Percentiles rank a stretch among this genome's conserved stretches.
phyloP scores from a whole-genome alignment of 2,113 vertebrate species.

The Paralichthys olivaceus region DNA sequence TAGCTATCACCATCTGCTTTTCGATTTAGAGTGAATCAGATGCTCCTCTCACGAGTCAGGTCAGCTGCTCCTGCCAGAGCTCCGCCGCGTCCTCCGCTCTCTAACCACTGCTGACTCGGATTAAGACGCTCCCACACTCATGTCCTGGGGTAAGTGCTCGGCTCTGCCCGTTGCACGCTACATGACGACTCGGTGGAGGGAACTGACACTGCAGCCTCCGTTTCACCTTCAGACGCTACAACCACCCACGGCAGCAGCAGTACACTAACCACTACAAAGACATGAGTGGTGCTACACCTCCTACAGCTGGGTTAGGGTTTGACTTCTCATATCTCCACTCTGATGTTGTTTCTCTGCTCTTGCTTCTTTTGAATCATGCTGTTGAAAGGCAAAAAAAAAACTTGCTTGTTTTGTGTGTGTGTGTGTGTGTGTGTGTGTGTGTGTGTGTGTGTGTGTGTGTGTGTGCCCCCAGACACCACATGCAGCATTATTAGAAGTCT shows the following conservation, averaged over 20 bases:
- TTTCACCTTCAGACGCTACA: conserved; percentile 59
- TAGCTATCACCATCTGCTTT: conserved; percentile 48
- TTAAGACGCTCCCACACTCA: conserved; percentile 28
- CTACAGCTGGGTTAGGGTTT: conserved; percentile 15
- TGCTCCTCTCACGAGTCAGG: conserved; percentile 37
- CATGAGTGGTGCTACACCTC: conserved; percentile 29
- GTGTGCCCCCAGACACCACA: conserved; percentile 62
- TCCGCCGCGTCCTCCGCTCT: conserved; percentile 15
- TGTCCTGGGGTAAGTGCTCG: conserved; percentile 29
- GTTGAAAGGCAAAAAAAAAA: conserved; percentile 30
- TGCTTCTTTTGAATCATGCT: conserved; percentile 43
- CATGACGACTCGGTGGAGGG: conserved; percentile 10
- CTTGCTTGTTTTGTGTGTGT: conserved; percentile 32
- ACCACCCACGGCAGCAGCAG: conserved; percentile 57
- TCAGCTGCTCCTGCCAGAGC: conserved; percentile 14
- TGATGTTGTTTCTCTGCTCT: conserved; percentile 15
- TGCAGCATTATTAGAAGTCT: conserved; percentile 73
- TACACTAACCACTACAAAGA: conserved; percentile 40
- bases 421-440: no score
- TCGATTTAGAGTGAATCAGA: conserved; percentile 35
- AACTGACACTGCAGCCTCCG: conserved; percentile 50
- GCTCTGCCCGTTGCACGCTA: conserved; percentile 1
- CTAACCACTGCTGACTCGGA: conserved; percentile 2
- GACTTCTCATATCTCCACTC: neutral
- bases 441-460: neutral